These are phyloP conservation scores for Theocolax elegans DNA, from an alignment of 1,140 invertebrate genomes.

Conservation along the genomic window DNA sequence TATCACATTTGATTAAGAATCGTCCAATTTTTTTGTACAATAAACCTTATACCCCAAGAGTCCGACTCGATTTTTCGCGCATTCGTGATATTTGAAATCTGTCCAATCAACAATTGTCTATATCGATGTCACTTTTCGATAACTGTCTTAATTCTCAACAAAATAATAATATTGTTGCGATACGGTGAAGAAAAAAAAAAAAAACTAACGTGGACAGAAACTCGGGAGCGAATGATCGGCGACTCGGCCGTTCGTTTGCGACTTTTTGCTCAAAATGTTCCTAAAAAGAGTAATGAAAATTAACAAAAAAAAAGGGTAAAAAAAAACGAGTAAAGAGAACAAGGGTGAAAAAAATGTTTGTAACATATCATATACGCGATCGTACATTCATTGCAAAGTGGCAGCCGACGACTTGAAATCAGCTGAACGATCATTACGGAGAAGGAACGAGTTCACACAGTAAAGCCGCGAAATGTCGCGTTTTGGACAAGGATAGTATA, in stretches of 20 bases:
- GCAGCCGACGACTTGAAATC: too few species aligned
- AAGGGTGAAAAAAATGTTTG: constrained; percentile 52
- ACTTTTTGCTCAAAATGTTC: constrained; percentile 64
- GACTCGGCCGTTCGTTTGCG: constrained; percentile 56
- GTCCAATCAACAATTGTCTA: constrained; percentile 65
- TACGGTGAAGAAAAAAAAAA: too few species aligned
- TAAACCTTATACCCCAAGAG: too few species aligned
- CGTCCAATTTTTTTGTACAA: too few species aligned
- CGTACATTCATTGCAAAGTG: constrained; percentile 40
- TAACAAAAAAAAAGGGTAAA: background rate
- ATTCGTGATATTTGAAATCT: constrained; percentile 62
- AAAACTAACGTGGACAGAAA: constrained; percentile 34
- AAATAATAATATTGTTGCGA: background rate
- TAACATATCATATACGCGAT: constrained; percentile 61
- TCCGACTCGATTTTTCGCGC: too few species aligned
- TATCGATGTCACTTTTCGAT: constrained; percentile 67
- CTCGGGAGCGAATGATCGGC: constrained; percentile 8
- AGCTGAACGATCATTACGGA: constrained; percentile 6
- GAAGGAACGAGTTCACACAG: background rate
- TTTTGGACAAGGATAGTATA: constrained; percentile 57
- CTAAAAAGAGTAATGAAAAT: constrained; percentile 55
- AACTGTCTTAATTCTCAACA: constrained; percentile 55
- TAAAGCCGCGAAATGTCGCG: constrained; percentile 38
- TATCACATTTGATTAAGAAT: too few species aligned
- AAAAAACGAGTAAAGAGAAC: too few species aligned